Percentiles rank a stretch among this genome's conserved stretches.
Conservation (phyloP, 2,113 vertebrate genomes). For the Raja brachyura region DNA sequence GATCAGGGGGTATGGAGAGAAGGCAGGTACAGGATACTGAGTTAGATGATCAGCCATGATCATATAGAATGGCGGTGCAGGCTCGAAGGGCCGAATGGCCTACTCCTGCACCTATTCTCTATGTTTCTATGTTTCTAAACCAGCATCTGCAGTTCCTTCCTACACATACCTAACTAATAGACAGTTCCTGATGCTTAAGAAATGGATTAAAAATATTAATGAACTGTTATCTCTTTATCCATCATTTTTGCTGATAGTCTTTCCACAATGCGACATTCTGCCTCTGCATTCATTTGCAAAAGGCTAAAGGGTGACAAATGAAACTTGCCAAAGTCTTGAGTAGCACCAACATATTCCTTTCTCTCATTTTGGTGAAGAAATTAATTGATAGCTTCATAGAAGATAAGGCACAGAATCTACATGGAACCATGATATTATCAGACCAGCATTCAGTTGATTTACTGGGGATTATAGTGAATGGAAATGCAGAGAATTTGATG, state of each 20-base stretch:
- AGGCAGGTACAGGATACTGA: no score
- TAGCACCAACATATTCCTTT: not conserved
- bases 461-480: not conserved
- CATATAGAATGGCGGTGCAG: no score
- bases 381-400: not conserved
- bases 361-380: not conserved
- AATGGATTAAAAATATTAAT: not conserved
- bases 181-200: not conserved
- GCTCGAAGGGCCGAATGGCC: no score
- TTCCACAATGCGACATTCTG: slow-evolving; percentile 48
- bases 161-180: no score
- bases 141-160: no score
- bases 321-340: not conserved
- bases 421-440: no score
- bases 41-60: no score
- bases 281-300: slow-evolving; percentile 47
- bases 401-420: not conserved
- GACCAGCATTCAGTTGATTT: slow-evolving; percentile 12
- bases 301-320: not conserved
- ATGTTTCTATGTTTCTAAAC: no score
- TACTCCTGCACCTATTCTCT: no score
- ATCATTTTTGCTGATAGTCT: slow-evolving; percentile 45
- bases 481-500: not conserved
- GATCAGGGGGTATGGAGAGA: no score
- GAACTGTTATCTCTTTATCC: slow-evolving; percentile 33